Conservation (phyloP, 2,888 invertebrate genomes). For the Halictus quadricinctus region DNA sequence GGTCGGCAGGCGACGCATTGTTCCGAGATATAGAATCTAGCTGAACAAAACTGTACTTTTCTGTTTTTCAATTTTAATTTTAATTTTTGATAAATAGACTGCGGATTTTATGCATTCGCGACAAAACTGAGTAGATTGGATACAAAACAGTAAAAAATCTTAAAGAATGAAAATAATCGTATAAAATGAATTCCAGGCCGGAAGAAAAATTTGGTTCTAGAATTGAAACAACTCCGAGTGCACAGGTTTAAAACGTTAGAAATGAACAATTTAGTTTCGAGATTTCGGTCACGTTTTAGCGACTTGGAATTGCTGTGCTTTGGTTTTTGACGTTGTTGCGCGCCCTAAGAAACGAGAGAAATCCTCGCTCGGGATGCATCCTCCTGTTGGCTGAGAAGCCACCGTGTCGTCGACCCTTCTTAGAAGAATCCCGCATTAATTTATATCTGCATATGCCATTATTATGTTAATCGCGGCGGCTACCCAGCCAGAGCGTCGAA, state of each 20-base stretch:
- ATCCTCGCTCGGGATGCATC: slow-evolving; percentile 64
- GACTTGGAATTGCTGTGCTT: neutral
- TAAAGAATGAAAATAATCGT: too few relatives aligned
- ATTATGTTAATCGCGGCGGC: slow-evolving; percentile 79
- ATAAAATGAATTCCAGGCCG: too few relatives aligned
- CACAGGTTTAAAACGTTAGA: neutral
- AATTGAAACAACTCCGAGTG: too few relatives aligned
- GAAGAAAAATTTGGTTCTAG: too few relatives aligned
- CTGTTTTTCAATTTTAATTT: too few relatives aligned
- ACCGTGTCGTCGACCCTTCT: slow-evolving; percentile 74
- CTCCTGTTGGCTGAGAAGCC: slow-evolving; percentile 66
- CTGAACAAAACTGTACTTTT: neutral
- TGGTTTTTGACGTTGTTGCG: slow-evolving; percentile 3
- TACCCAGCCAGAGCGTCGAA: slow-evolving; percentile 52
- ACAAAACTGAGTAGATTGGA: too few relatives aligned
- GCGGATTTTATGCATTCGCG: too few relatives aligned
- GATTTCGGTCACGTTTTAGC: neutral
- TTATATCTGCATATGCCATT: slow-evolving; percentile 81
- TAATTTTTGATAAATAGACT: too few relatives aligned
- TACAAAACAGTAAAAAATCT: too few relatives aligned
- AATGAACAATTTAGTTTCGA: neutral
- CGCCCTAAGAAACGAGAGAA: slow-evolving; percentile 28
- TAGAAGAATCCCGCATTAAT: slow-evolving; percentile 81
- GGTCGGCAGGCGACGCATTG: neutral
- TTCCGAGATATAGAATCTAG: neutral